phyloP scores from a whole-genome alignment of 2,797 vertebrate species.

The Pangasius mekongensis region DNA sequence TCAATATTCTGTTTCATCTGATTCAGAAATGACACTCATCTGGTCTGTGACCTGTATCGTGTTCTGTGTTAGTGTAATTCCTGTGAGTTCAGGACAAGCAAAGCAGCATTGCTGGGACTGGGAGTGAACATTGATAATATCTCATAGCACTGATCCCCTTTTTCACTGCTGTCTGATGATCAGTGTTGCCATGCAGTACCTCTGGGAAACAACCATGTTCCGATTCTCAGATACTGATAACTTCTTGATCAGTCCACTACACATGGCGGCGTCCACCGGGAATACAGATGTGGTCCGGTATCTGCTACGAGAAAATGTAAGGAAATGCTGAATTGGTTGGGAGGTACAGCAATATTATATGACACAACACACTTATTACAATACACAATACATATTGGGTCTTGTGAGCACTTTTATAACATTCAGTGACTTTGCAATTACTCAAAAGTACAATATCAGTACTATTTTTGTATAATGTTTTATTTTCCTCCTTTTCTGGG shows the following conservation, averaged over 20 bases:
- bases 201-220: slow-evolving; percentile 80
- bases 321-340: background rate
- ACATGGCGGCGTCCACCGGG: slow-evolving; percentile 78
- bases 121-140: background rate
- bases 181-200: slow-evolving; percentile 78
- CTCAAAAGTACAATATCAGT: background rate
- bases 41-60: background rate
- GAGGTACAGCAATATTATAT: background rate
- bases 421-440: background rate
- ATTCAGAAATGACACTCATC: background rate
- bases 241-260: slow-evolving; percentile 75
- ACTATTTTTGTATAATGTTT: background rate
- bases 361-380: background rate
- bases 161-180: slow-evolving; percentile 1
- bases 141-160: background rate
- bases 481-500: background rate
- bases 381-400: background rate
- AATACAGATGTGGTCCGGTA: slow-evolving; percentile 78
- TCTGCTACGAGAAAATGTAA: slow-evolving; percentile 76
- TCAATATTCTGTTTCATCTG: background rate
- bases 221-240: slow-evolving; percentile 78
- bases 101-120: background rate
- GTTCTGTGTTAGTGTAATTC: background rate
- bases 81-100: background rate
- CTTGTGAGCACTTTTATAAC: background rate